A percentile compares a stretch with the other conserved stretches of the same genome.
phyloP scores from a whole-genome alignment of 1,140 invertebrate species.

The Plectus sambesii region DNA sequence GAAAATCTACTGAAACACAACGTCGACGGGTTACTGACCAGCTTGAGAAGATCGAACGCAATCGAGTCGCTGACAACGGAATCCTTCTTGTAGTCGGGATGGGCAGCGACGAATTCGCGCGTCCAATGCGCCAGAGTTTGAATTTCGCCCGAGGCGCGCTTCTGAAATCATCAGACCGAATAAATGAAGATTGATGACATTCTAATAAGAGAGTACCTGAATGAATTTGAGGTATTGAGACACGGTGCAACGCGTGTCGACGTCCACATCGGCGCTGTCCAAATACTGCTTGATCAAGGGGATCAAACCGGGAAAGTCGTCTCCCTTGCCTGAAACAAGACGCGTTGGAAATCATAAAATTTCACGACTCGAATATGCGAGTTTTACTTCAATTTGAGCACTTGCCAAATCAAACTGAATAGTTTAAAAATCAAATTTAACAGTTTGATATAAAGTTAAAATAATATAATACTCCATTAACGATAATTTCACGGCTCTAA shows the following conservation, averaged over 20 bases:
- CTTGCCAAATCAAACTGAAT: too few relatives aligned
- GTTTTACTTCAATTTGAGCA: too few relatives aligned
- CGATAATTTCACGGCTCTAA: too few relatives aligned
- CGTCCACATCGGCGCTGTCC: conserved; percentile 81
- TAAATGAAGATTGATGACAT: conserved; percentile 8
- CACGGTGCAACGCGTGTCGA: conserved; percentile 88
- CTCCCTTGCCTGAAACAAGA: conserved; percentile 44
- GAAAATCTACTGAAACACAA: too few relatives aligned
- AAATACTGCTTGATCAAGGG: conserved; percentile 85
- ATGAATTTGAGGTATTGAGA: conserved; percentile 92
- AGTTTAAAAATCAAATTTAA: too few relatives aligned
- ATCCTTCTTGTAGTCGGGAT: conserved; percentile 79
- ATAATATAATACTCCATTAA: too few relatives aligned
- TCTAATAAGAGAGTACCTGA: conserved; percentile 48
- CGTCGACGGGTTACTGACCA: too few relatives aligned
- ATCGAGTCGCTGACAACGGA: conserved; percentile 75
- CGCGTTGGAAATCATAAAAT: too few relatives aligned
- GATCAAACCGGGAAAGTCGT: conserved; percentile 82
- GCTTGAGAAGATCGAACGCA: conserved; percentile 73
- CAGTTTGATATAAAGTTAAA: too few relatives aligned
- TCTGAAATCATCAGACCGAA: conserved; percentile 23
- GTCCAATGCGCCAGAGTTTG: conserved; percentile 82
- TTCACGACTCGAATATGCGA: too few relatives aligned
- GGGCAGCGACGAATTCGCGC: conserved; percentile 70
- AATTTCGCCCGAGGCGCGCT: conserved; percentile 46